Evolutionary conservation across 2,113 vertebrate genomes (phyloP), one percentile per base, ranked within the genome.

Genomic region (Stictonetta naevosa): DNA sequence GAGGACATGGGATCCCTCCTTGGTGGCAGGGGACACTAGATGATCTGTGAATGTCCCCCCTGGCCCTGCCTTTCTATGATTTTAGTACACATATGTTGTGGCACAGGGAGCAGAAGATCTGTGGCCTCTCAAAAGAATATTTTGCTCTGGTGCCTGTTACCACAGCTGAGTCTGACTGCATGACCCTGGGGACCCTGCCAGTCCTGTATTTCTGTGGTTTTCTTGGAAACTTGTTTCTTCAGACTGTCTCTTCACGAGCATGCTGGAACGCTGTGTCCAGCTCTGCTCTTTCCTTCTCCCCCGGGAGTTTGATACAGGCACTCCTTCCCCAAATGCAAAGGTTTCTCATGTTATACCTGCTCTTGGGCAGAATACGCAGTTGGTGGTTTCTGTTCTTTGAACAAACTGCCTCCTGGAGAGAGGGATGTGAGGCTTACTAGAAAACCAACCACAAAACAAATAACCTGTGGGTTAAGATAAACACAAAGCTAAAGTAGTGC

Each of bases 91-190:
- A 1, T 2, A 11, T 1, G 1, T 26, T 28, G 14, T 46, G 63
- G 62, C 58, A 33, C 0, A 7, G 40, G 3, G 5, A 67, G 50
- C 0, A 2, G 36, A 29, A 0, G 1, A 12, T 7, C 31, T 52
- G n/a, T 8, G n/a, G 5, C 36, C 18, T 48, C 69, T 84, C 64
- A 15, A 29, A 6, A 4, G 0, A 4, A 10, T 3, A 10, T 8
- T 64, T 4, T 66, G 76, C 59, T 48, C 10, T 0, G 0, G 14
- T 46, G 34, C 50, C 64, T 69, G 23, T 34, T 42, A 26, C 42
- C 20, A 11, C 0, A 1, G 19, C 18, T 22, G 46, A 36, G 12
- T 74, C 84, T 67, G 64, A n/a, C 28, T 48, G 36, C 15, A 28
- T 52, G 63, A 19, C 28, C 4, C 25, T 19, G 62, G 69, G 25